Evolutionary conservation across 2,797 vertebrate species (phyloP).

Genomic region (Pseudocheirus occidentalis): DNA sequence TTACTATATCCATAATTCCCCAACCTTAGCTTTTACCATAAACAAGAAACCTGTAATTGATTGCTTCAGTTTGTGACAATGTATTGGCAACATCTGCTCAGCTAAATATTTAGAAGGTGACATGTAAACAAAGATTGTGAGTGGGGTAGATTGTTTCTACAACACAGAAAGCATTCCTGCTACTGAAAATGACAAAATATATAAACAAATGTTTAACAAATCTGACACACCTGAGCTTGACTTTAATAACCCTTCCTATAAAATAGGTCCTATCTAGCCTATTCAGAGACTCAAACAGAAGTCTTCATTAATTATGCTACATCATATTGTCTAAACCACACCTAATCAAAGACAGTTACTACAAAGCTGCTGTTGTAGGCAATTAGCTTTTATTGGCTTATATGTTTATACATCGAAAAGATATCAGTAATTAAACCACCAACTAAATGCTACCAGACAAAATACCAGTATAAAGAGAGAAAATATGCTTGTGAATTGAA

Average conservation of each 20-base stretch:
- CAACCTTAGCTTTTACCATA: not conserved
- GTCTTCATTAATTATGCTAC: not conserved
- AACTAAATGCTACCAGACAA: not conserved
- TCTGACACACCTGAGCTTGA: not conserved
- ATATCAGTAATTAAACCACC: not conserved
- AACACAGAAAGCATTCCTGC: not conserved
- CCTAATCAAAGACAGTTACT: not conserved
- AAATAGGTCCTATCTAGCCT: not conserved
- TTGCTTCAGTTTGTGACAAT: not conserved
- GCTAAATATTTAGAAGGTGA: constrained; percentile 31
- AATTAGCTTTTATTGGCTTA: constrained; percentile 22
- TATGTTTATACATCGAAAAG: constrained; percentile 3
- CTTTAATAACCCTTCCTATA: not conserved
- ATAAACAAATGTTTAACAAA: constrained; percentile 7
- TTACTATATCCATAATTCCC: not conserved
- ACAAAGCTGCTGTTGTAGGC: not conserved
- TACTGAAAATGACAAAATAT: constrained; percentile 22
- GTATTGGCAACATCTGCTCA: constrained; percentile 15
- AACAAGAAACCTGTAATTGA: not conserved
- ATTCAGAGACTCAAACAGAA: constrained; percentile 19
- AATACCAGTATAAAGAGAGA: not conserved
- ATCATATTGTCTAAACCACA: not conserved
- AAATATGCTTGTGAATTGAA: constrained; percentile 13
- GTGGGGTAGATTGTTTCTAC: not conserved
- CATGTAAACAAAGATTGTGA: not conserved